phyloP scores from a whole-genome alignment of 2,888 invertebrate species.

The Agrochola lota region DNA sequence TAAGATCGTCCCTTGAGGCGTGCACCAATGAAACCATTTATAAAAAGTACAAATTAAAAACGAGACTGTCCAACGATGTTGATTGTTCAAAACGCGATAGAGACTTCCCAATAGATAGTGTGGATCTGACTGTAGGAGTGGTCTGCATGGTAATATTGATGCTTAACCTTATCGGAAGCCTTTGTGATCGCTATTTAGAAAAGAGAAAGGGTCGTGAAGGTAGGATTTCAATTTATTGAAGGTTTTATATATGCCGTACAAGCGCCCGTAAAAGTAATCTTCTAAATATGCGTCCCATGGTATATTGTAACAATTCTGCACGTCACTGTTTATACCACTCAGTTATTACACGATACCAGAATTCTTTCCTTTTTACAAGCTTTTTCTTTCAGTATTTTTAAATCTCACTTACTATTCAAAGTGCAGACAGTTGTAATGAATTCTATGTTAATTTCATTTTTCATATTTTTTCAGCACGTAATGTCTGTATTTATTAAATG shows the following conservation, averaged over 20 bases:
- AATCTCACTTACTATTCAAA: background rate
- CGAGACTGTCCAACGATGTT: conserved; percentile 30
- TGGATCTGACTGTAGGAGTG: conserved; percentile 42
- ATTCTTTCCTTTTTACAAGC: background rate
- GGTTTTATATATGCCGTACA: background rate
- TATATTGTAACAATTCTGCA: background rate
- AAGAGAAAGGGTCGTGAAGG: conserved; percentile 5
- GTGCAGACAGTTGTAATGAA: background rate
- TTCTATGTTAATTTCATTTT: background rate
- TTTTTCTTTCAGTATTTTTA: background rate
- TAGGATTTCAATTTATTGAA: background rate
- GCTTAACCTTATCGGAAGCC: conserved; percentile 52
- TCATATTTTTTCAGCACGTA: too few species aligned
- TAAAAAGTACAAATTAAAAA: conserved; percentile 52
- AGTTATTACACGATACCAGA: background rate
- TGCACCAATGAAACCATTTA: conserved; percentile 61
- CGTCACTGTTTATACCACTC: background rate
- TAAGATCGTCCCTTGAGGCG: conserved; percentile 51
- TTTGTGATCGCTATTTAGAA: conserved; percentile 35
- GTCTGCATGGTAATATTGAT: conserved; percentile 36
- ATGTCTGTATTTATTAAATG: background rate
- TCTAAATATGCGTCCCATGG: background rate
- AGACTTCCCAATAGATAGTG: conserved; percentile 17
- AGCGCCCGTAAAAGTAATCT: background rate
- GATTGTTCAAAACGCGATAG: conserved; percentile 45